phyloP scores from a whole-genome alignment of 2,888 invertebrate species.

The Ophion costatus region DNA sequence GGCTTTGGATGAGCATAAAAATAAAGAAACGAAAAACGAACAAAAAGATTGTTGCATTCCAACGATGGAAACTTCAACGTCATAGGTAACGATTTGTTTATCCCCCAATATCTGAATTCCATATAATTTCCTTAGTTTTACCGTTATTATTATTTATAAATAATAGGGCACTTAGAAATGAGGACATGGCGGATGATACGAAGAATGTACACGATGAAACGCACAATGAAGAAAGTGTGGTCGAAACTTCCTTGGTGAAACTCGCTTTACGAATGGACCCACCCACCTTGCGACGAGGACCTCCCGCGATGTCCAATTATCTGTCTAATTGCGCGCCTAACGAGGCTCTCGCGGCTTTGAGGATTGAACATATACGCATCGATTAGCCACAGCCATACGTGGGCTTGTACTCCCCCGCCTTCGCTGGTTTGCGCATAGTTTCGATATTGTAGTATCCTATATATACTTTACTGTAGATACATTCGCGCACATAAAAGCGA shows the following conservation, averaged over 20 bases:
- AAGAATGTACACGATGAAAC: background rate
- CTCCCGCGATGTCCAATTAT: conserved; percentile 63
- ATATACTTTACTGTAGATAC: background rate
- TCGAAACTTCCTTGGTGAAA: conserved; percentile 20
- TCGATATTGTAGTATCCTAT: conserved; percentile 28
- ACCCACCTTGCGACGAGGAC: conserved; percentile 56
- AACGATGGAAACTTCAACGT: too few relatives aligned
- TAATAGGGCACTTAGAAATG: background rate
- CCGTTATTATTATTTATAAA: background rate
- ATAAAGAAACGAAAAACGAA: too few relatives aligned
- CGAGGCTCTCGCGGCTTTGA: conserved; percentile 62
- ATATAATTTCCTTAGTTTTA: background rate
- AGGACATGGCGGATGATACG: background rate
- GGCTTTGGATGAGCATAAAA: too few relatives aligned
- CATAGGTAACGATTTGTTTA: background rate
- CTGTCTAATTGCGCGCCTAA: conserved; percentile 65
- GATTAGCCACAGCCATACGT: conserved; percentile 57
- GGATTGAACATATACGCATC: conserved; percentile 60
- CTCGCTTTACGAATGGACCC: conserved; percentile 35
- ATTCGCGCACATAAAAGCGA: conserved; percentile 1
- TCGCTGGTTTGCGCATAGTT: conserved; percentile 42
- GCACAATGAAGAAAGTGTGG: background rate
- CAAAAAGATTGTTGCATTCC: too few relatives aligned
- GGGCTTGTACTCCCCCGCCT: conserved; percentile 10
- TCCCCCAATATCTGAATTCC: background rate